Base-by-base conservation (phyloP, 1,140 invertebrate genomes). In the Archegozetes longisetosus region DNA sequence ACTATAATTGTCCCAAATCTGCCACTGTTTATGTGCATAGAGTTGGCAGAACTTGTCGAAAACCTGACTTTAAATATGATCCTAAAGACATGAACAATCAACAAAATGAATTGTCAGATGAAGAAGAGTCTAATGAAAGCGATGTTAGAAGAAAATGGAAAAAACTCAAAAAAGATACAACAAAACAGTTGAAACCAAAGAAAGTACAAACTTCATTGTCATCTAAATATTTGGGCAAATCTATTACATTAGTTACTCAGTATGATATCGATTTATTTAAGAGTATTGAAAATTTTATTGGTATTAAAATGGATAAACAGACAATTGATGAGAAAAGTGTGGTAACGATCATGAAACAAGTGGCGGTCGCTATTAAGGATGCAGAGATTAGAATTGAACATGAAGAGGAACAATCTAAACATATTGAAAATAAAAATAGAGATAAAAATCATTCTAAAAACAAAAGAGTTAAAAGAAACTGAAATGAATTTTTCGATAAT, bases 11-110 rank as follows among this genome's bases (percentile, higher is more conserved):
- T 64, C 94, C 93, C 0, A 82, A 83, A 58, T 79, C 85, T 62
- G 81, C 87, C 1, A 93, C 90, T 69, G 88, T 93, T 68, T 98
- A 98, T 72, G 84, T 98, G 67, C 95, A 99, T 74, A 79, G 95
- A 66, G 93, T 98, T 20, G 95, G 95, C 40, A 77, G 95, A 68
- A 97, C 94, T 53, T 95, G 94, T 3, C 78, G 95, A 68, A 66
- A 59, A 27, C 60, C 60, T 14, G 56, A 64, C 26, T 58, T 64
- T 22, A 13, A 14, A 27, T 22, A 22, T 28, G 23, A 50, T 24
- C 50, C 27, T 20, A 20, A 27, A 4, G 25, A 4, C 4, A 24
- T 14, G 1, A 17, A 13, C 6, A 20, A 40, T 3, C 6, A 50
- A 23, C 6, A 24, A 22, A 32, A 28, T 20, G 1, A 26, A 50